A percentile compares a stretch with the other conserved stretches of the same genome.
phyloP scores from a whole-genome alignment of 2,797 vertebrate genomes.

The Anomalospiza imberbis region DNA sequence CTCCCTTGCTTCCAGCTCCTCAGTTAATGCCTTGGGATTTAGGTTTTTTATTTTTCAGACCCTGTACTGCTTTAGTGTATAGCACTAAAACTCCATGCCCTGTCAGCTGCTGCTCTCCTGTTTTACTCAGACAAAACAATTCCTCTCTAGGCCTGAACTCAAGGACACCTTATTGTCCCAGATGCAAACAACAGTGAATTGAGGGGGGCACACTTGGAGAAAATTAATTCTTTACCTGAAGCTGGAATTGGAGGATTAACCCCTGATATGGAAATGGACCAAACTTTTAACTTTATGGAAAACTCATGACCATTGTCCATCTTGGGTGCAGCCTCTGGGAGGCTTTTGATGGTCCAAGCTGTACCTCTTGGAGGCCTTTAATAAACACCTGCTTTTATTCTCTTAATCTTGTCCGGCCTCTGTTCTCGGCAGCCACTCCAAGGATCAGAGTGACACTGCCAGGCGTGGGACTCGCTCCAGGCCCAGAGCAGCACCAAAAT shows the following conservation, averaged over 20 bases:
- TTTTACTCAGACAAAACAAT: neutral
- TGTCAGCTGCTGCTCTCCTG: neutral
- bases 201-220: neutral
- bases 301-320: fast-evolving
- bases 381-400: neutral
- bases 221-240: neutral
- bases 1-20: neutral
- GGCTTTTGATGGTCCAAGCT: neutral
- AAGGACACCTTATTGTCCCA: neutral
- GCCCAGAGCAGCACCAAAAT: neutral
- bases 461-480: neutral
- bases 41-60: neutral
- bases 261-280: neutral
- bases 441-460: neutral
- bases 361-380: neutral
- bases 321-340: neutral
- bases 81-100: neutral
- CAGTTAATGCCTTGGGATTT: neutral
- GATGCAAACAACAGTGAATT: neutral
- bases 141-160: neutral
- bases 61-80: neutral
- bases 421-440: neutral
- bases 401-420: no score
- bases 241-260: neutral
- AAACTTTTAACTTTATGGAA: neutral